Evolutionary conservation across 2,888 invertebrate species (phyloP), one percentile per base, ranked within the genome.

Genomic region (Acleris literana): DNA sequence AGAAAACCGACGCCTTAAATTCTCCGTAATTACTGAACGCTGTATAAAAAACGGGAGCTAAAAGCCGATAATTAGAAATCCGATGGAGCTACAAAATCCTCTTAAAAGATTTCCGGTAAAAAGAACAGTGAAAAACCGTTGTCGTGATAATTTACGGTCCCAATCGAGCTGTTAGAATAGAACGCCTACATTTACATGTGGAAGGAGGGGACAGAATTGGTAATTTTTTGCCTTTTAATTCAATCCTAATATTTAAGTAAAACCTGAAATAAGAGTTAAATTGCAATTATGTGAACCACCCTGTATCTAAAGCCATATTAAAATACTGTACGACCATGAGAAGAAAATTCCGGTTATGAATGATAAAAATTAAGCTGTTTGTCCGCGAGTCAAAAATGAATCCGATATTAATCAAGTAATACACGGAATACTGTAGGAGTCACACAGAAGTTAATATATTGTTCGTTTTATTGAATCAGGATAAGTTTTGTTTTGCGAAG

Each of bases 31-130:
- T 29, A 61, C 53, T 25, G 44, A 44, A 46, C 52, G 52, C 5
- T 17, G 43, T 60, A 60, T 60, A 11, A 58, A 53, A 46, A 52
- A 33, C 54, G 46, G n/a, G 16, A 53, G 46, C 46, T 62, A 48
- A 66, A 57, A 62, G 44, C 57, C 57, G 52, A 62, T 66, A 62
- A 66, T 66, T 58, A 66, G 53, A 62, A 58, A 62, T 57, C 53
- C 52, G 44, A 18, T 9, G 48, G 46, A 57, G 57, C 53, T 46
- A 9, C 11, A 25, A 62, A 56, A 57, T 52, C 46, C 63, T 53
- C 55, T 55, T 43, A 59, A 68, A 56, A 63, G 55, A 63, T 63
- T 51, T 29, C 9, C 22, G 33, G 44, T 33, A 51, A 58, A 63
- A 68, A 63, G n/a, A 25, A 43, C 44, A 7, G 33, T 18, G 44